Evolutionary conservation across 2,888 invertebrate genomes (phyloP), one percentile per base, ranked within the genome.

Genomic region (Macrophya annulata): DNA sequence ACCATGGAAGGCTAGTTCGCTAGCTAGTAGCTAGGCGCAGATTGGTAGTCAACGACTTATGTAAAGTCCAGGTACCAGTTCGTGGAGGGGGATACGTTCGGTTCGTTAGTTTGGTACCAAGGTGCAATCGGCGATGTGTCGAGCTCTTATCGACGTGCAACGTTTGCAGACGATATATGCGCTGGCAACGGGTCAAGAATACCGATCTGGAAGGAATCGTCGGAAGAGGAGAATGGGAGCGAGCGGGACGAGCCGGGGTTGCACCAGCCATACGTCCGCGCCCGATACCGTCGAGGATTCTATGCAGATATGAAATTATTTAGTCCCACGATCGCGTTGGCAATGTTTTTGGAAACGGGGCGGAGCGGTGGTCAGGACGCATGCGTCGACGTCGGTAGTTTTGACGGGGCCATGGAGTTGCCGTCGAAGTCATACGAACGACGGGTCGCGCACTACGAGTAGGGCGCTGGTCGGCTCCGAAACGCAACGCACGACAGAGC

Each of bases 401-500:
- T 91, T 92, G 92, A 92, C 91, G 90, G 91, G 87, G 91, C 90
- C 90, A 90, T 90, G 90, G 89, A 90, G 93, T 94, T 93, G 94
- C 94, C 94, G 94, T 91, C 91, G 92, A 31, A 92, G 92, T 93
- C 94, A 95, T 94, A 95, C 95, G 95, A 95, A 95, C 95, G 95
- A 95, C 94, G 94, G 91, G 94, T 94, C 94, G 94, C 94, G 94
- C 94, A 95, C 94, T 94, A 94, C 94, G 93, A 93, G 94, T 94
- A 94, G 94, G 94, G 94, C 95, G 94, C 93, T 94, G 94, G 94
- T 92, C 93, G 92, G 92, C 92, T 92, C 92, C 92, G 92, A 93
- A 92, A 92, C 91, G 91, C 90, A 89, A 89, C 79, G 87, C 89
- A 87, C 89, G 89, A 88, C 87, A 89, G 87, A 88, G 87, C 87